phyloP scores from a whole-genome alignment of 2,797 vertebrate species.

The Lutjanus campechanus region DNA sequence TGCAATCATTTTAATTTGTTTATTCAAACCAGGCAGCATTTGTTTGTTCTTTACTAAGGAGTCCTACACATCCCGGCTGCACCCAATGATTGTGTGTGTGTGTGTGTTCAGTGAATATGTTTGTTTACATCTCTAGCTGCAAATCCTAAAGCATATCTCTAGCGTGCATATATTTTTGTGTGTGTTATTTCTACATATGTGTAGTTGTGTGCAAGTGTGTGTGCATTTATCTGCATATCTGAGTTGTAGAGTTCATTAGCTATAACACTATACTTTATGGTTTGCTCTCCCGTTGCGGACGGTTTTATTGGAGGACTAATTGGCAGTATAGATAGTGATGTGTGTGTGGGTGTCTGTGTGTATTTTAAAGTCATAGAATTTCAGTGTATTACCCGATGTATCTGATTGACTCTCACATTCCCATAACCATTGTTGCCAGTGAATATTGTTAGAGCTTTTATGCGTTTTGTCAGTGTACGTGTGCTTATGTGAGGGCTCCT shows the following conservation, averaged over 20 bases:
- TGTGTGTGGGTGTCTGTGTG: slow-evolving; percentile 17
- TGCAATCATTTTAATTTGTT: slow-evolving; percentile 80
- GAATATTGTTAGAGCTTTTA: slow-evolving; percentile 23
- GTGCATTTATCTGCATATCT: slow-evolving; percentile 57
- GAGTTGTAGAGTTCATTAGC: slow-evolving; percentile 65
- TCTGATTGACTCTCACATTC: slow-evolving; percentile 21
- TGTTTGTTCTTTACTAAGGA: slow-evolving; percentile 54
- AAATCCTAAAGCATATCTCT: slow-evolving; percentile 19
- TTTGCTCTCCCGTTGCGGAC: slow-evolving; percentile 45
- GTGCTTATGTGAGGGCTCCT: not conserved
- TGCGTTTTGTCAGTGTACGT: slow-evolving; percentile 10
- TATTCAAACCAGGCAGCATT: slow-evolving; percentile 61
- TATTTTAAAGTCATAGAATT: slow-evolving; percentile 40
- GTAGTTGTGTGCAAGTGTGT: slow-evolving; percentile 28
- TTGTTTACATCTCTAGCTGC: slow-evolving; percentile 45
- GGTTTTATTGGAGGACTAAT: slow-evolving; percentile 74
- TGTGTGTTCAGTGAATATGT: slow-evolving; percentile 29
- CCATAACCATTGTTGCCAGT: slow-evolving; percentile 18
- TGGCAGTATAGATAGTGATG: slow-evolving; percentile 58
- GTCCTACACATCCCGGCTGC: slow-evolving; percentile 41
- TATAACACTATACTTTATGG: slow-evolving; percentile 63
- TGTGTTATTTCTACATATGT: slow-evolving; percentile 25
- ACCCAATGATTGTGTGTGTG: slow-evolving; percentile 2
- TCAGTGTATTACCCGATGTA: slow-evolving; percentile 12
- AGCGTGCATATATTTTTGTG: slow-evolving; percentile 9